Evolutionary conservation across 2,797 vertebrate genomes (phyloP).

Genomic region (Xenops minutus): DNA sequence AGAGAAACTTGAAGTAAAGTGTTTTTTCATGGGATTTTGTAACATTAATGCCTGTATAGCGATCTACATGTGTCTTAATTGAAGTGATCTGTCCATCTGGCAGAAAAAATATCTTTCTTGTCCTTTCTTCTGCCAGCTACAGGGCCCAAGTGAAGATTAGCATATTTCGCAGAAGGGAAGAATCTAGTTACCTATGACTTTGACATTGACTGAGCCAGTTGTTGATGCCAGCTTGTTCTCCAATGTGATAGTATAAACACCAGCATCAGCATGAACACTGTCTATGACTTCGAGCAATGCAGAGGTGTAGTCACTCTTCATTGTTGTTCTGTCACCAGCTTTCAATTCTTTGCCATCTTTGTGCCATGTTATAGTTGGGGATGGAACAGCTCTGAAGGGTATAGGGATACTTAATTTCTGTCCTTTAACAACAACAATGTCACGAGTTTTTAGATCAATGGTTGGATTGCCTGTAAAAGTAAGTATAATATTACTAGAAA

Average conservation of each 20-base stretch:
- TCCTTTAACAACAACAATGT: slow-evolving; percentile 91
- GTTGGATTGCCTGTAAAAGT: slow-evolving; percentile 85
- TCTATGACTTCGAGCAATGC: slow-evolving; percentile 89
- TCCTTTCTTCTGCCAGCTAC: background rate
- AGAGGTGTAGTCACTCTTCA: slow-evolving; percentile 87
- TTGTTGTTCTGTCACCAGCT: slow-evolving; percentile 84
- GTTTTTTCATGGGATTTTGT: background rate
- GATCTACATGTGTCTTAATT: background rate
- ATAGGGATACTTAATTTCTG: slow-evolving; percentile 92
- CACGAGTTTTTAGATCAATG: slow-evolving; percentile 90
- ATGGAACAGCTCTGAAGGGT: slow-evolving; percentile 91
- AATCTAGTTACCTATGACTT: slow-evolving; percentile 91
- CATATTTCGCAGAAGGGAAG: background rate
- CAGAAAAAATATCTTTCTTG: background rate
- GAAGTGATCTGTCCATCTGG: background rate
- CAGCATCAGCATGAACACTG: slow-evolving; percentile 88
- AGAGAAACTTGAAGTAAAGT: background rate
- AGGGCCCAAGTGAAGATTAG: background rate
- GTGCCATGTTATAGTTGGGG: slow-evolving; percentile 92
- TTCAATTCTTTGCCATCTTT: slow-evolving; percentile 95
- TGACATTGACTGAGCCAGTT: slow-evolving; percentile 92
- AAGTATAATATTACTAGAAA: background rate
- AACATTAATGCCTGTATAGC: background rate
- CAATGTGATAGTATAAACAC: slow-evolving; percentile 92
- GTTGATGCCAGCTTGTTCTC: slow-evolving; percentile 92